Base-by-base conservation (phyloP, 1,140 invertebrate genomes). In the Delia radicum region DNA sequence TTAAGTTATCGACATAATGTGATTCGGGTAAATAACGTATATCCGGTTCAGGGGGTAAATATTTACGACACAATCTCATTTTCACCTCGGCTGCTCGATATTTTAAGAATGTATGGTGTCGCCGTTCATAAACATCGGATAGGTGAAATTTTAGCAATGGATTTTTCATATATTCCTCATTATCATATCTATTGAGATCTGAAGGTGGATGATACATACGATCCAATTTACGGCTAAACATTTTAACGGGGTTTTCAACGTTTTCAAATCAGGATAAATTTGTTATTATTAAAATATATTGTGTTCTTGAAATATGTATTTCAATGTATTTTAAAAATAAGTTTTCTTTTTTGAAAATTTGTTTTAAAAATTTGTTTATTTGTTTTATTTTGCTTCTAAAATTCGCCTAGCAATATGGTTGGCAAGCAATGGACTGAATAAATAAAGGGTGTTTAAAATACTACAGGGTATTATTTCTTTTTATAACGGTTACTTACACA, bases 111-210 rank as follows among this genome's bases (percentile, higher is more conserved):
- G 76, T 74, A 33, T 78, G 83, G 73, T 85, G 84, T 0, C 82
- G 81, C 0, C 80, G 75, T 46, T 84, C 81, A 72, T 86, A 80
- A 5, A 86, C 80, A 55, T 85, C 81, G 21, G 79, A 77, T 4
- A 86, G 78, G 6, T 78, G 82, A 28, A 85, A 86, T 33, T 80
- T 84, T 8, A 86, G 75, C 28, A 86, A 27, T 0, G 84, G 84
- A 73, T 86, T 86, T 71, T 84, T 79, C 80, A 82, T 82, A 72
- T 86, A 86, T n/a, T 79, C 79, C 76, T 86, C 85, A 78, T 86
- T 79, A 55, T 86, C 85, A 55, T 85, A 86, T 73, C 82, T 81
- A 18, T 77, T 79, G n/a, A 84, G 78, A 73, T 85, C 80, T 74
- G 81, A 79, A 2, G 81, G 67, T 3, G 84, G 84, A 5, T 83